Base-by-base conservation (phyloP, 2,113 vertebrate genomes). In the Ageneiosus marmoratus region DNA sequence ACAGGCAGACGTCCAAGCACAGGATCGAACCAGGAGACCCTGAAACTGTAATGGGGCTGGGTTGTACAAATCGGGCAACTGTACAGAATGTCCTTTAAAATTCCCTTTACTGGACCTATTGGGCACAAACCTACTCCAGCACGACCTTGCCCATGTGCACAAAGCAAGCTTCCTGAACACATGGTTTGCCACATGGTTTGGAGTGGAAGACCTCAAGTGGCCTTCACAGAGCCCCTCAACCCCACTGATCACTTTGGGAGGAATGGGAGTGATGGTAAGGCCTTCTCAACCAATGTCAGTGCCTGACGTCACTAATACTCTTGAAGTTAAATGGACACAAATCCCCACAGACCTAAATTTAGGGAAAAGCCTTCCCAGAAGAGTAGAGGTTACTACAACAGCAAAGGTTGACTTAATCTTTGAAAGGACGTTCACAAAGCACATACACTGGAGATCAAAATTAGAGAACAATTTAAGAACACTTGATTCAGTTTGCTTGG, bases 351-450 rank as follows among this genome's bases (percentile, higher is more conserved):
- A 24, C 0, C 24, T 73, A 48, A 7, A 27, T 27, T 73, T 48
- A 27, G n/a, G n/a, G n/a, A n/a, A n/a, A 69, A 73, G 24, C 69
- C 44, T 73, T 73, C 24, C 69, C 24, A 73, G 44, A 48, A 48
- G 41, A 73, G 20, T 24, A 1, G 20, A 69, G 37, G 22, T 24
- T 69, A 69, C 22, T 24, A 27, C 24, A 32, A 74, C 1, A 74
- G n/a, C n/a, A 29, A 74, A 74, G 5, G 37, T 10, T 37, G 20
- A 67, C 34, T 67, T n/a, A n/a, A 44, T 70, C 22, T 70, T 20
- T 37, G 44, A 46, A 2, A 2, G 5, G 12, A 48, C 48, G 11
- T 48, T 41, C 65, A 37, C 20, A 69, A 69, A 4, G 20, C 69
- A 27, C 37, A 37, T 41, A 69, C 4, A 6, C 24, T n/a, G n/a